Conservation (phyloP, 2,113 vertebrate genomes). For the Pionites leucogaster region DNA sequence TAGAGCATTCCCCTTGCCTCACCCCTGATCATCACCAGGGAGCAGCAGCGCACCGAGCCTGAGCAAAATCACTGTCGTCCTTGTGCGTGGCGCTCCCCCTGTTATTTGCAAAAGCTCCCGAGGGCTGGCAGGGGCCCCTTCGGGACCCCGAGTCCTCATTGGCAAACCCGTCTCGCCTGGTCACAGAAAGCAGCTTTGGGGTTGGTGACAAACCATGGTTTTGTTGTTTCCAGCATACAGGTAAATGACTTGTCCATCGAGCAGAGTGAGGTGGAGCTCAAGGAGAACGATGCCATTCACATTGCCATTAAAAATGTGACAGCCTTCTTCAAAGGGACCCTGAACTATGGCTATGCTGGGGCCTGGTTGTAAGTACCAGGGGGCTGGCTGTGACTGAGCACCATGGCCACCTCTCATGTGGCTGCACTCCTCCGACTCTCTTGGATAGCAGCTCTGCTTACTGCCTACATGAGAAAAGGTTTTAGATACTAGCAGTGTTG, state of each 20-base stretch:
- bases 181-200: background rate
- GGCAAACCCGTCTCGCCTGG: fast-evolving
- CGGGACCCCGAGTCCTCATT: background rate
- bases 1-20: background rate
- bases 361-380: constrained; percentile 78
- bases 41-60: background rate
- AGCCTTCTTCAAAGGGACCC: constrained; percentile 79
- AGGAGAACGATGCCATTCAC: constrained; percentile 67
- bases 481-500: fast-evolving
- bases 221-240: constrained; percentile 76
- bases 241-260: constrained; percentile 83
- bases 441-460: background rate
- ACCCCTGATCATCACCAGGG: fast-evolving
- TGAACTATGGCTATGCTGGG: constrained; percentile 77
- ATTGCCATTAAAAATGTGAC: constrained; percentile 80
- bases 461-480: background rate
- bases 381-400: background rate
- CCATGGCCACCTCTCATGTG: background rate
- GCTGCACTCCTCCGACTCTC: background rate
- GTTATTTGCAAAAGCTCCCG: background rate
- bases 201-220: fast-evolving
- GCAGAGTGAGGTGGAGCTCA: constrained; percentile 78
- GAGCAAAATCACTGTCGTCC: background rate
- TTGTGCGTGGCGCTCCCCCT: too few species aligned
- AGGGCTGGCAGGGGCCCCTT: background rate